Conservation (phyloP, 2,113 vertebrate species). For the Planiliza haematocheilus region DNA sequence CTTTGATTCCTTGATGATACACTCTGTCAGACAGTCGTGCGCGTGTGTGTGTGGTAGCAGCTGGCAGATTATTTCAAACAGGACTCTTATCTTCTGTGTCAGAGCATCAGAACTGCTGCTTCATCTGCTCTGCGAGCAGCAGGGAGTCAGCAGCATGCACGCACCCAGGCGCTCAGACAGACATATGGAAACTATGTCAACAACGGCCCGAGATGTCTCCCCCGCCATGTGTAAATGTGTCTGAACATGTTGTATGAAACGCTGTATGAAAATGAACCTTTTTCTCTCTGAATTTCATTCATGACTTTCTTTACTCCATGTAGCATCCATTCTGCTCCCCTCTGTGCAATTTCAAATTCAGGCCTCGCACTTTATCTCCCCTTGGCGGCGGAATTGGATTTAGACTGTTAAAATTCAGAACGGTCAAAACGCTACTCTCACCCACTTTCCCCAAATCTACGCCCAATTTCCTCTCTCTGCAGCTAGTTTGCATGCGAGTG, state of each 20-base stretch:
- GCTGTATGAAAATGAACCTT: not conserved
- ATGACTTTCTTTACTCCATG: conserved; percentile 10
- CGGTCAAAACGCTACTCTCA: conserved; percentile 17
- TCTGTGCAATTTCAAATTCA: conserved; percentile 23
- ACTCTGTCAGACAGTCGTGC: conserved; percentile 30
- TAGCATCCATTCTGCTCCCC: conserved; percentile 2
- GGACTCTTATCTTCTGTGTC: conserved; percentile 28
- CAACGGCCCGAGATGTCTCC: conserved; percentile 15
- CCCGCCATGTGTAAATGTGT: not conserved
- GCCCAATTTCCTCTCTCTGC: conserved; percentile 4
- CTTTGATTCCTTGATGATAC: conserved; percentile 66
- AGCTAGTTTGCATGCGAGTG: conserved; percentile 3
- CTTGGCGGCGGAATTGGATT: conserved; percentile 40
- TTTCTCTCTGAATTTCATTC: conserved; percentile 21
- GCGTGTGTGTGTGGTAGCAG: conserved; percentile 11
- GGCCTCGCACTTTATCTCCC: conserved; percentile 9
- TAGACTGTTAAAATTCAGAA: conserved; percentile 21
- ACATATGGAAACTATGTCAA: conserved; percentile 11
- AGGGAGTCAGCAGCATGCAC: conserved; percentile 5
- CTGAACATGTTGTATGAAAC: not conserved
- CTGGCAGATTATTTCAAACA: conserved; percentile 46
- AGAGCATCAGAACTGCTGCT: conserved; percentile 44
- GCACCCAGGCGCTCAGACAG: conserved; percentile 21
- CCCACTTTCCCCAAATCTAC: not conserved
- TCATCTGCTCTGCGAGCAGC: conserved; percentile 26